phyloP scores from a whole-genome alignment of 2,797 vertebrate species.

The Triplophysa yarkandensis region DNA sequence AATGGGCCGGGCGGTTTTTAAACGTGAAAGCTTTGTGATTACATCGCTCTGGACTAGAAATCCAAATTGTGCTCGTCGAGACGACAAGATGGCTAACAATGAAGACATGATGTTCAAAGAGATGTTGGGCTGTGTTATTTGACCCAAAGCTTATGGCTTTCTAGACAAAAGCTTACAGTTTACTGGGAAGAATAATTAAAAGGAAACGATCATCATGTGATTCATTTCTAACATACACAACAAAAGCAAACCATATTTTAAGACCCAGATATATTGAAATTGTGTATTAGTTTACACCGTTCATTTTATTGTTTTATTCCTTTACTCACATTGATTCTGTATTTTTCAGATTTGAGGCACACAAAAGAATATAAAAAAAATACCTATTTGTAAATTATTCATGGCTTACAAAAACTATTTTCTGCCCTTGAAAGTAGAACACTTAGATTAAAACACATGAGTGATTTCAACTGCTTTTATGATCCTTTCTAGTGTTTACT shows the following conservation, averaged over 20 bases:
- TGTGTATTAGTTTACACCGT: neutral
- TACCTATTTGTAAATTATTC: neutral
- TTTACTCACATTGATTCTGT: neutral
- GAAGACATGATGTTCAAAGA: slow-evolving; percentile 27
- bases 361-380: neutral
- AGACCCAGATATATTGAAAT: neutral
- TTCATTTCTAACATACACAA: neutral
- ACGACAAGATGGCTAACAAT: slow-evolving; percentile 24
- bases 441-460: neutral
- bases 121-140: neutral
- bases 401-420: neutral
- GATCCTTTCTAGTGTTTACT: neutral
- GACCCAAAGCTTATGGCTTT: too few relatives aligned
- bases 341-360: neutral
- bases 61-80: slow-evolving; percentile 17
- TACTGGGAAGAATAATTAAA: too few relatives aligned
- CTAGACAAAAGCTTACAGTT: too few relatives aligned
- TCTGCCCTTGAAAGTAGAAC: neutral
- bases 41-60: slow-evolving; percentile 36
- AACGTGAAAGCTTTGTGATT: slow-evolving; percentile 44
- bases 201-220: too few relatives aligned
- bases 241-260: neutral
- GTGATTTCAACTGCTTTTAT: neutral
- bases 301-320: neutral
- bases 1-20: slow-evolving; percentile 38